Conservation (phyloP, 1,140 invertebrate genomes). For the Campoletis sonorensis region DNA sequence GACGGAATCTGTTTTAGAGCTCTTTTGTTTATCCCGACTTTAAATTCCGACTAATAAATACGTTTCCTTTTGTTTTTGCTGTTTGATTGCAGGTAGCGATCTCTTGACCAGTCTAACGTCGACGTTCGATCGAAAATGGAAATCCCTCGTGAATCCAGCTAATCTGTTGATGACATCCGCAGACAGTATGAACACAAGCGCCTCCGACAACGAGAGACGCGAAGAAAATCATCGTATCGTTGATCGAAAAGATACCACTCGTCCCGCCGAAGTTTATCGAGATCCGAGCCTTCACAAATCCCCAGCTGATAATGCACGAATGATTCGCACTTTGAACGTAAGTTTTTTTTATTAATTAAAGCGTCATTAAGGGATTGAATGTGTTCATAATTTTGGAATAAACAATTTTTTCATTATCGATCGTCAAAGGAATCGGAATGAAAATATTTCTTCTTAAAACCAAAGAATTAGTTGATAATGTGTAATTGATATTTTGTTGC, state of each 20-base stretch:
- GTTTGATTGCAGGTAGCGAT: constrained; percentile 80
- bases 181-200: constrained; percentile 50
- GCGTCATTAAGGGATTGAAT: too few species aligned
- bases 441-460: too few species aligned
- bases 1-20: neutral
- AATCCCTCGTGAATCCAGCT: constrained; percentile 77
- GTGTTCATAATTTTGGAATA: neutral
- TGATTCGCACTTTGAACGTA: constrained; percentile 64
- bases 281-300: constrained; percentile 74
- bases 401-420: neutral
- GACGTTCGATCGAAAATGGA: constrained; percentile 86
- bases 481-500: too few species aligned
- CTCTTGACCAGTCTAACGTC: constrained; percentile 83
- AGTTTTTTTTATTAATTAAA: constrained; percentile 46
- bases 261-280: constrained; percentile 64
- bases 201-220: constrained; percentile 41
- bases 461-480: too few species aligned
- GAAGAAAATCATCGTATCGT: constrained; percentile 29
- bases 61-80: neutral
- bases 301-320: constrained; percentile 62
- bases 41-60: constrained; percentile 39
- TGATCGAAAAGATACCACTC: constrained; percentile 43
- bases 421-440: constrained; percentile 40
- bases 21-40: neutral
- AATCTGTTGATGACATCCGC: constrained; percentile 61